Evolutionary conservation across 2,797 vertebrate genomes (phyloP), one percentile per base, ranked within the genome.

Genomic region (Diplodus puntazzo): DNA sequence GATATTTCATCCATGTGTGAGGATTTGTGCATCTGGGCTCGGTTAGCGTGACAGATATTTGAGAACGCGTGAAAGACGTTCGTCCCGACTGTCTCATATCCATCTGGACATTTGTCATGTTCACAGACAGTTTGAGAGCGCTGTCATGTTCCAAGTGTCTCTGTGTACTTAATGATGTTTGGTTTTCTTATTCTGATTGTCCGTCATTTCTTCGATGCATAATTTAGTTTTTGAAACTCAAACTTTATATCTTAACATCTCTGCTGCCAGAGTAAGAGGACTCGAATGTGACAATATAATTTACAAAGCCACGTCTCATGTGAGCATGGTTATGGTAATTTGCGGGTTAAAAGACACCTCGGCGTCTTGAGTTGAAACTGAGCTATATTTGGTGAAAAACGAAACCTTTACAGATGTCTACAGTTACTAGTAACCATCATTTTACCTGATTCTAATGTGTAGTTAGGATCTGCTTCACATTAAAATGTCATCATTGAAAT

Each of bases 11-110:
- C 76, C 75, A 11, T 72, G 69, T 52, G 72, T 49, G 21, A n/a
- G 27, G 49, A 61, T 86, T 76, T 69, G 45, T 68, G 61, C 69
- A 82, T 84, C 85, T 89, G 83, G 81, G 66, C 50, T 64, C 54
- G 9, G 59, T 87, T 86, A 72, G 76, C 54, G 55, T 76, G 74
- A 58, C 45, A 59, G 81, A 69, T 62, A 86, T 67, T 72, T 80
- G 69, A 87, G 73, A 75, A 66, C 11, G 76, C 78, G 83, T 82
- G 71, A 82, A 74, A 70, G 74, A 75, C 16, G n/a, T 75, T 75
- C 23, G 48, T 75, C 82, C 69, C 27, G 49, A 73, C 66, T 34
- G 73, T 78, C 67, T 76, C 4, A 4, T 13, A 39, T 75, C 70
- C 77, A 75, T 79, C 74, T 80, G 77, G 79, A 39, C 77, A 4